A percentile compares a stretch with the other conserved stretches of the same genome.
phyloP scores from a whole-genome alignment of 1,140 invertebrate species.

The Adelges cooleyi region DNA sequence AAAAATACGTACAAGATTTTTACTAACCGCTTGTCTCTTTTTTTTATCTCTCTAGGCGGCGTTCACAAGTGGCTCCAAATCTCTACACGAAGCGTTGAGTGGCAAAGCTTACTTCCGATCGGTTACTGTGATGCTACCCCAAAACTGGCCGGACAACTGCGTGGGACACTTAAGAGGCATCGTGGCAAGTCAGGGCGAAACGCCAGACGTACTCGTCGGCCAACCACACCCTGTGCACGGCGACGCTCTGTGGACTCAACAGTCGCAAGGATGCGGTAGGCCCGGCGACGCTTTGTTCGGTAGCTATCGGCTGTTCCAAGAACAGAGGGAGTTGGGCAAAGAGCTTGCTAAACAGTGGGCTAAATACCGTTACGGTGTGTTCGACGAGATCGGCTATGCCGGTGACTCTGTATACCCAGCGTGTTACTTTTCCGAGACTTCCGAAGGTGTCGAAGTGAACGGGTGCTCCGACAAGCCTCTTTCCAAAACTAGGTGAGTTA shows the following conservation, averaged over 20 bases:
- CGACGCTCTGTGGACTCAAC: constrained; percentile 45
- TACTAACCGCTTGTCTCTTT: constrained; percentile 15
- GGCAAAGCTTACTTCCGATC: constrained; percentile 43
- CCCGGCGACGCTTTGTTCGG: constrained; percentile 48
- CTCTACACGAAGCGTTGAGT: constrained; percentile 44
- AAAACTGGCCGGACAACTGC: constrained; percentile 44
- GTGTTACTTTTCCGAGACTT: constrained; percentile 40
- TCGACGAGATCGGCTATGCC: constrained; percentile 51
- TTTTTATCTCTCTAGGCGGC: constrained; percentile 40
- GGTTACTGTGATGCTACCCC: constrained; percentile 44
- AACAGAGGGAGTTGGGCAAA: constrained; percentile 38
- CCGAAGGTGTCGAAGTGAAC: constrained; percentile 36
- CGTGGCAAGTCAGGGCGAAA: constrained; percentile 39
- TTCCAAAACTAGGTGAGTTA: constrained; percentile 40
- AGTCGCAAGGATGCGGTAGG: constrained; percentile 46
- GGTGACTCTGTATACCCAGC: constrained; percentile 48
- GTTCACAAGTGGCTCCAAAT: constrained; percentile 41
- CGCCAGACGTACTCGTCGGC: constrained; percentile 43
- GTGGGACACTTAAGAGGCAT: constrained; percentile 33
- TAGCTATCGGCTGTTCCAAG: constrained; percentile 37
- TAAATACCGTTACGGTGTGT: constrained; percentile 56
- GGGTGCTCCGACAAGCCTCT: constrained; percentile 43
- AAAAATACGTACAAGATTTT: background rate
- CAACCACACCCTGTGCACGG: constrained; percentile 43
- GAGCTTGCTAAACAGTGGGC: constrained; percentile 51